Evolutionary conservation across 2,888 invertebrate species (phyloP), one percentile per base, ranked within the genome.

Genomic region (Meteorus colon): DNA sequence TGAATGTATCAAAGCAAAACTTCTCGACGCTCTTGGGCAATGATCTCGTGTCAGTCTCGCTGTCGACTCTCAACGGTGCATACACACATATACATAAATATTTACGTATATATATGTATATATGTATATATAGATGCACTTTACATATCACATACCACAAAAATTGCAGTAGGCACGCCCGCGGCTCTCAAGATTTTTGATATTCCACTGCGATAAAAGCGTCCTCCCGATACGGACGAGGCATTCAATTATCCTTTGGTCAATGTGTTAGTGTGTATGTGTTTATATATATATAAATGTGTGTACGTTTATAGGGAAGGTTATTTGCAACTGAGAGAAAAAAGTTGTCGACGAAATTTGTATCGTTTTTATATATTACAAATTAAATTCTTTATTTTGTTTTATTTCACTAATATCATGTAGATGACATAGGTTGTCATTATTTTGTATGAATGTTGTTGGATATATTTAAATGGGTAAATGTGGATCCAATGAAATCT

Each of bases 141-240:
- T 78, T 80, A 79, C 78, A 80, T 81, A 79, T 81, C 78, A 78
- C 80, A 82, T 80, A 78, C 77, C 77, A 59, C 77, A 78, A 78
- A 82, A 82, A 82, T 82, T 82, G 80, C 80, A 82, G 80, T 79
- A 79, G 81, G 75, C 81, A 73, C 77, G 81, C 79, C 79, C 51
- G 69, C 76, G 78, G 79, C 78, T 41, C 78, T 41, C 74, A 72
- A 77, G 74, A 80, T 80, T 81, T 82, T 84, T 81, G 83, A 84
- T 84, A 83, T 83, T 84, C 80, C 79, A 74, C 73, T 74, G 74
- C 82, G 84, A 82, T 82, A 84, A 79, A 77, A 78, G 75, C 69
- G 65, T 73, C 73, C 70, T 73, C 59, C 48, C 70, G 71, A 74
- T 73, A 59, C 68, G 73, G 74, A 66, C 63, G 45, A 71, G 59